phyloP scores from a whole-genome alignment of 2,797 vertebrate genomes.

The Eupleurogrammus muticus region DNA sequence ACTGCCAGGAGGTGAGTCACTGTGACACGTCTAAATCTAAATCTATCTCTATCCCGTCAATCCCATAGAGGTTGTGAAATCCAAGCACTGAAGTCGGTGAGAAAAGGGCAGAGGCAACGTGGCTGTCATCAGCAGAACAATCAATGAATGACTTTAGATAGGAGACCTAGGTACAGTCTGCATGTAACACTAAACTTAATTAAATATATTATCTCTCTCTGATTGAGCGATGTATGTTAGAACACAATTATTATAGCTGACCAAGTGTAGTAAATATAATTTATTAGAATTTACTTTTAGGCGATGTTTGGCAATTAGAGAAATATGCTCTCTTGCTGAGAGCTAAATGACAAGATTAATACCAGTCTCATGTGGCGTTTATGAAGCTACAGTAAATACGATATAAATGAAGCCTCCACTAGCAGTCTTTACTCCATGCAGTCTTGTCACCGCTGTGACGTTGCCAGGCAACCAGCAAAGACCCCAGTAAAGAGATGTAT shows the following conservation, averaged over 20 bases:
- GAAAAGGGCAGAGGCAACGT: not conserved
- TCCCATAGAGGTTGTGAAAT: not conserved
- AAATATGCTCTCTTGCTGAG: not conserved
- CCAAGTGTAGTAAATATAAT: not conserved
- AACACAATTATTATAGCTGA: not conserved
- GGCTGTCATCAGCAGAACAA: not conserved
- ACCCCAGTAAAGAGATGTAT: too few species aligned
- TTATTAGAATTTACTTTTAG: not conserved
- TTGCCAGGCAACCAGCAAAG: not conserved
- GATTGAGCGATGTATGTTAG: too few species aligned
- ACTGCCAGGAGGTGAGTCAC: constrained; percentile 95
- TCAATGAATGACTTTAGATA: not conserved
- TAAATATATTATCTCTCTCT: too few species aligned
- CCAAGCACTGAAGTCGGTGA: not conserved
- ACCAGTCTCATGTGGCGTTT: not conserved
- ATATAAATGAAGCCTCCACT: too few species aligned
- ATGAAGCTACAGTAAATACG: too few species aligned
- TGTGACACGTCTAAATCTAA: constrained; percentile 1
- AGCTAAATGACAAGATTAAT: not conserved
- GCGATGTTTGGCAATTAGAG: not conserved
- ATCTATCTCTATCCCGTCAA: not conserved
- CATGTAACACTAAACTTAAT: too few species aligned
- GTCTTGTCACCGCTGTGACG: too few species aligned
- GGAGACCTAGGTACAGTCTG: too few species aligned
- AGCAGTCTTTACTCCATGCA: too few species aligned